Conservation (phyloP, 2,888 invertebrate species). For the Prenolepis imparis region DNA sequence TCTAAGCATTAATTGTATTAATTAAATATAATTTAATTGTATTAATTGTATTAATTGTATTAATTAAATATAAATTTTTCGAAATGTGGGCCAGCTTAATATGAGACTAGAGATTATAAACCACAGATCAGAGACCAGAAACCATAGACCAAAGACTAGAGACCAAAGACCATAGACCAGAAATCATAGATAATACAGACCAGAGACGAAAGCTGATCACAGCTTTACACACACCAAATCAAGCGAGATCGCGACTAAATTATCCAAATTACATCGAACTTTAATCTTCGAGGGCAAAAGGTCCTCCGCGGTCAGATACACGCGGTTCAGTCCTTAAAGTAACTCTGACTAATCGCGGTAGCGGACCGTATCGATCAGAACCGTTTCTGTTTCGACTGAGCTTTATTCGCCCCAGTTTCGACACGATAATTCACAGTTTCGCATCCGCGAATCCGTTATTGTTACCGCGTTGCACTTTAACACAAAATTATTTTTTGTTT, state of each 20-base stretch:
- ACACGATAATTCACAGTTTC: background rate
- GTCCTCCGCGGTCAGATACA: slow-evolving; percentile 45
- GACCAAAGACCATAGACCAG: no score
- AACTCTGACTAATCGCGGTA: slow-evolving; percentile 60
- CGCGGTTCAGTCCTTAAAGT: slow-evolving; percentile 28
- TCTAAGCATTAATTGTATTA: no score
- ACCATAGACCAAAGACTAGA: no score
- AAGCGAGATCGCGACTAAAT: slow-evolving; percentile 53
- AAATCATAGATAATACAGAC: no score
- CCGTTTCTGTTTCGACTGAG: slow-evolving; percentile 27
- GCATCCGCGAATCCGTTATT: slow-evolving; percentile 1
- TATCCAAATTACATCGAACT: slow-evolving; percentile 57
- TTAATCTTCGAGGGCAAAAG: slow-evolving; percentile 56
- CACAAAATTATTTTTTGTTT: background rate
- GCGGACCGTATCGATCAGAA: slow-evolving; percentile 54
- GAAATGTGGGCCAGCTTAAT: no score
- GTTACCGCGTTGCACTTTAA: background rate
- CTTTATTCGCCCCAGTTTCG: slow-evolving; percentile 43
- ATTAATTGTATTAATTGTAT: no score
- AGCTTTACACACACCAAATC: background rate
- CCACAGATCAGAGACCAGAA: no score
- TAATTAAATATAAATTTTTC: no score
- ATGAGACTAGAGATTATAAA: no score
- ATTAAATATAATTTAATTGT: no score
- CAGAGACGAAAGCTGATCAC: no score